These are phyloP conservation scores for Styela clava DNA, from an alignment of 23 tunicate species.

Conservation along the genomic window DNA sequence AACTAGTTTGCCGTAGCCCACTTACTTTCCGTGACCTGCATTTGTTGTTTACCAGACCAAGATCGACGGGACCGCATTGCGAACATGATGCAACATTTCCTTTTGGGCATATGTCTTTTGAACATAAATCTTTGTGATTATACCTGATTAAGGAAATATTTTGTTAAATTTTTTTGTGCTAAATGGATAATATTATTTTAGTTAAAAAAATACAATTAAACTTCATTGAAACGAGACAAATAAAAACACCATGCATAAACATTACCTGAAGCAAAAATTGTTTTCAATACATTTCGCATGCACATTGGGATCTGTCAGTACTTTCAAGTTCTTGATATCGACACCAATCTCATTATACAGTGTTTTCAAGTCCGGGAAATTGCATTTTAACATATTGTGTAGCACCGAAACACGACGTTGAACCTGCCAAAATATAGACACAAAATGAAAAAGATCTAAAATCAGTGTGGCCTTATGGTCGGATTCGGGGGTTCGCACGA, in stretches of 20 bases:
- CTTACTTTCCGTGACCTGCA: constrained; percentile 73
- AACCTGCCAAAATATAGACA: too few relatives aligned
- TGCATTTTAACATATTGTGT: constrained; percentile 55
- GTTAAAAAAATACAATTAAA: neutral
- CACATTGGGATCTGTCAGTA: neutral
- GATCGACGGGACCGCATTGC: constrained; percentile 63
- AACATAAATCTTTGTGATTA: constrained; percentile 13
- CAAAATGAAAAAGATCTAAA: too few relatives aligned
- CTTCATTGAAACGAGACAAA: neutral
- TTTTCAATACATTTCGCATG: constrained; percentile 21
- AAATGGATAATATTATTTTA: neutral
- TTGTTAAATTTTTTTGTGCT: too few relatives aligned
- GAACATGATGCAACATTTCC: constrained; percentile 23
- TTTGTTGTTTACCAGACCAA: constrained; percentile 36
- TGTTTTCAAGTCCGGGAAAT: constrained; percentile 39
- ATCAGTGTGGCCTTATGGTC: too few relatives aligned
- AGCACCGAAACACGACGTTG: neutral
- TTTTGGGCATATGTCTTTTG: constrained; percentile 16
- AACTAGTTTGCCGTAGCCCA: too few relatives aligned
- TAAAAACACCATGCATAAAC: neutral
- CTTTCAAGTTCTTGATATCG: neutral
- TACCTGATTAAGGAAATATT: neutral
- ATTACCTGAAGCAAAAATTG: constrained; percentile 90
- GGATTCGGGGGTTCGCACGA: too few relatives aligned
- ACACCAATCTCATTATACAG: constrained; percentile 30